A percentile compares a stretch with the other conserved stretches of the same genome.
These are phyloP conservation scores for Suncus etruscus DNA, from an alignment of 2,113 vertebrate genomes.

Conservation along the genomic window DNA sequence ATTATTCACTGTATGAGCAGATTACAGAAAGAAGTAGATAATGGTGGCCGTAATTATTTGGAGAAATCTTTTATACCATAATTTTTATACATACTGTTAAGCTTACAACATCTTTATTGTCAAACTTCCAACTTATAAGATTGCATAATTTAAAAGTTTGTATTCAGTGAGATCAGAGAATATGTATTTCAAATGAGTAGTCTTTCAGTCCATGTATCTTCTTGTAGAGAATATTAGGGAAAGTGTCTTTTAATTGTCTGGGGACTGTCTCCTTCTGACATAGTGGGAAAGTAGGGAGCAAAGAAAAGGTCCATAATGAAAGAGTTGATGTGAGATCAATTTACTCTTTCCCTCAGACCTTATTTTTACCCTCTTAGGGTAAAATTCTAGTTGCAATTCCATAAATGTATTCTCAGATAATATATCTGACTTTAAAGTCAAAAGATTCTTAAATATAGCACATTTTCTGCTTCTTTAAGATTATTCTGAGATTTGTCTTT, in stretches of 20 bases:
- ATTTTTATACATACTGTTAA: background rate
- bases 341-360: background rate
- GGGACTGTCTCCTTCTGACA: background rate
- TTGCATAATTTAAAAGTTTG: background rate
- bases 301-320: background rate
- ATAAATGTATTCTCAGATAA: background rate
- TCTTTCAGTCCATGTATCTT: background rate
- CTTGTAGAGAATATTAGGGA: background rate
- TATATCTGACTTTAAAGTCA: constrained; percentile 3
- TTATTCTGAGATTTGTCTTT: constrained; percentile 64
- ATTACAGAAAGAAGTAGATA: background rate
- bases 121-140: background rate
- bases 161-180: constrained; percentile 1
- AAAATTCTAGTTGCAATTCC: constrained; percentile 8
- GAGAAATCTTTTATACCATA: background rate
- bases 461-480: constrained; percentile 52
- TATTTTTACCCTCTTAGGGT: background rate
- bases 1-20: background rate
- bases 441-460: constrained; percentile 41
- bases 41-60: background rate
- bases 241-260: background rate
- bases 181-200: background rate
- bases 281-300: background rate
- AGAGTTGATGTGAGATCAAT: background rate
- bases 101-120: background rate